Evolutionary conservation across 2,888 invertebrate species (phyloP), one percentile per base, ranked within the genome.

Genomic region (Clivina fossor): DNA sequence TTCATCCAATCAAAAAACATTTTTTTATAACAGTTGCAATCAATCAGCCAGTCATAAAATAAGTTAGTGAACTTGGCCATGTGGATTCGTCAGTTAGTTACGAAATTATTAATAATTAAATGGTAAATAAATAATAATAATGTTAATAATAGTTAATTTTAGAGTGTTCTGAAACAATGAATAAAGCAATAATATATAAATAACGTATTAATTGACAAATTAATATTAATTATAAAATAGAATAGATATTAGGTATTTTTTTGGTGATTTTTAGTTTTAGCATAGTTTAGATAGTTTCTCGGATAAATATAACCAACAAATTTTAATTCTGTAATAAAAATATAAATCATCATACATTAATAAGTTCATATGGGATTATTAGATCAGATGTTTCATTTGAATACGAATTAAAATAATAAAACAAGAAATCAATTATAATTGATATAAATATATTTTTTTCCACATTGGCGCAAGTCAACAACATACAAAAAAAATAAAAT

Each of bases 391-490:
- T 30, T 41, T 41, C 37, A 47, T 35, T 41, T 11, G 37, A 35
- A 13, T 30, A 50, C 28, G 11, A 20, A 32, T 33, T 43, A 41
- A 33, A 28, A 38, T 30, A 44, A 35, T 32, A 22, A 44, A 49
- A 49, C 37, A 55, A 54, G 32, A 22, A 57, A 44, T 41, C 11
- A 59, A 60, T 60, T 62, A 63, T 62, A 68, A 72, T 71, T 72
- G 70, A 66, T 73, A 74, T 72, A 74, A 73, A 73, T 73, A 74
- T 74, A 74, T 74, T 74, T 69, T n/a, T 67, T 73, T 74, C 74
- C 74, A 74, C 74, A 73, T 72, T 74, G 74, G 74, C 74, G 71
- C 74, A 74, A 74, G 74, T 74, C 73, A 73, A 74, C 73, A 73
- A 72, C 71, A 73, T 73, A 73, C 71, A 73, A 72, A 73, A n/a